Base-by-base conservation (phyloP, 1,140 invertebrate species). In the Drosophila neocordata region DNA sequence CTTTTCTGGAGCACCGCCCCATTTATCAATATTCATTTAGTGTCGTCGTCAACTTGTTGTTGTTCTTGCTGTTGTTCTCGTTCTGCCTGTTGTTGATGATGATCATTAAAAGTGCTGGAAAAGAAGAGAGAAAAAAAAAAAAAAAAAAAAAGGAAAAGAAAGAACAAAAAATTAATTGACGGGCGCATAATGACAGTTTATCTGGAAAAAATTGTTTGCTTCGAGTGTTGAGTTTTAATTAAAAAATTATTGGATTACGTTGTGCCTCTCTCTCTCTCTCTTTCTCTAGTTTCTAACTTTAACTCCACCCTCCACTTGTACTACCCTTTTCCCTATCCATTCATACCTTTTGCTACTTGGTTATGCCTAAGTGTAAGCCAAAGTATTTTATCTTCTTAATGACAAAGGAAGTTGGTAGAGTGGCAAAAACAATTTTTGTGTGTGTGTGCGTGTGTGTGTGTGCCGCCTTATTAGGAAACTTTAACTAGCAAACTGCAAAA, bases 381-480 rank as follows among this genome's bases (percentile, higher is more conserved):
- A 84, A 85, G 84, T 71, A 88, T 90, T 90, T 90, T 80, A 88
- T 90, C 88, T 90, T 90, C 82, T 90, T 90, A 85, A 90, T 90
- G 88, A 77, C 73, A 63, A 77, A 56, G 52, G 66, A 67, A 71
- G 66, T 78, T 69, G 34, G 34, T 60, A 48, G 53, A 75, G 72
- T 75, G 72, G 75, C 72, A 75, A 75, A 74, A 56, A 75, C 71
- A 75, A 75, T 75, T 75, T 75, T 71, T 44, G 72, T 75, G 64
- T n/a, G n/a, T n/a, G n/a, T n/a, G n/a, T n/a, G n/a, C n/a, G n/a
- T n/a, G n/a, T n/a, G n/a, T n/a, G n/a, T n/a, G n/a, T n/a, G n/a
- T n/a, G 41, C 20, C 41, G 41, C 41, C 41, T 20, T 48, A 48
- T 48, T 48, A 20, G 41, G 41, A 74, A 74, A 71, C 62, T 63